phyloP scores from a whole-genome alignment of 2,113 vertebrate species.

The Reinhardtius hippoglossoides region DNA sequence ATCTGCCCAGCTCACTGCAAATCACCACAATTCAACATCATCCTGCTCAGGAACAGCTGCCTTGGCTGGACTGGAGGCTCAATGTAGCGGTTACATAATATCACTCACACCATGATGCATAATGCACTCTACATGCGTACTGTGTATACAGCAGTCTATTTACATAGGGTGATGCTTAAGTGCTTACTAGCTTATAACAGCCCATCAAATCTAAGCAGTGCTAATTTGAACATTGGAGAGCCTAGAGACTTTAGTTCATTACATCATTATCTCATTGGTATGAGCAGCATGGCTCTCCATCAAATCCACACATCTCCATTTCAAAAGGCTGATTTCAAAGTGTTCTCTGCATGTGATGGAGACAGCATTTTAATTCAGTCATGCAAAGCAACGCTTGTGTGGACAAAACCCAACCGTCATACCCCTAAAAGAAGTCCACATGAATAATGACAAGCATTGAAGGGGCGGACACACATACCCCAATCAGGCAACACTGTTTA shows the following conservation, averaged over 20 bases:
- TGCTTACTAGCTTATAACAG: slow-evolving; percentile 20
- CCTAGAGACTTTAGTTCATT: slow-evolving; percentile 13
- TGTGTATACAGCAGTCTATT: slow-evolving; percentile 1
- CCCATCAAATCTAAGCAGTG: slow-evolving; percentile 26
- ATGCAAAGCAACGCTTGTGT: not conserved
- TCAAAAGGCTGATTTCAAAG: slow-evolving; percentile 39
- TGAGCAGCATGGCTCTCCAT: slow-evolving; percentile 26
- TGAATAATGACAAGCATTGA: slow-evolving; percentile 15
- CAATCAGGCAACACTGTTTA: no score
- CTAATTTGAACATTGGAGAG: slow-evolving; percentile 22
- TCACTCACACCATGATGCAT: slow-evolving; percentile 5
- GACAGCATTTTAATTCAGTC: slow-evolving; percentile 33
- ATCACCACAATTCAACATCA: slow-evolving; percentile 19
- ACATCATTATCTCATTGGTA: slow-evolving; percentile 51
- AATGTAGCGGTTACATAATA: slow-evolving; percentile 34
- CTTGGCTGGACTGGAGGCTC: not conserved
- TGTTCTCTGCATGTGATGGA: not conserved
- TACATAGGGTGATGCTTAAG: slow-evolving; percentile 6
- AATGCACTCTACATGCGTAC: slow-evolving; percentile 14
- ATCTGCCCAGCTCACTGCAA: slow-evolving; percentile 21
- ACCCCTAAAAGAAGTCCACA: not conserved
- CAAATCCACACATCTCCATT: slow-evolving; percentile 54
- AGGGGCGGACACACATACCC: no score
- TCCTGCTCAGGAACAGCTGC: slow-evolving; percentile 23
- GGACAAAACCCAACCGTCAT: slow-evolving; percentile 3